A percentile compares a stretch with the other conserved stretches of the same genome.
Conservation (phyloP, 2,797 vertebrate genomes). For the Tamandua tetradactyla region DNA sequence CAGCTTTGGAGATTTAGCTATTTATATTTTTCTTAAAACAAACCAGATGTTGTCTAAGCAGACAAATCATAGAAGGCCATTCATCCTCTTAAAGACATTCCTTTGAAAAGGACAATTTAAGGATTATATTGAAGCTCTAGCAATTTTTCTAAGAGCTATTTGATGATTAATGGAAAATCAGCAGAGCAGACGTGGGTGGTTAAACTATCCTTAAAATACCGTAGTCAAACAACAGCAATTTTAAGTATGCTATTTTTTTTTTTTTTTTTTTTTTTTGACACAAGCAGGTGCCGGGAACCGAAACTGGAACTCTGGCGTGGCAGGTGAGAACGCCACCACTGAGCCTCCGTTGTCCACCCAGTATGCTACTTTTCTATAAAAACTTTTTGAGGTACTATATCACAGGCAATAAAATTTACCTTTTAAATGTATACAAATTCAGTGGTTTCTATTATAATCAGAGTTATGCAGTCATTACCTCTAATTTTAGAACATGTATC, state of each 20-base stretch:
- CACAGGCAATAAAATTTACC: neutral
- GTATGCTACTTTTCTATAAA: neutral
- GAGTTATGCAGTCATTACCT: neutral
- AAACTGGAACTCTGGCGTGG: too few species aligned
- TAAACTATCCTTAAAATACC: neutral
- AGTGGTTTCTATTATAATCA: neutral
- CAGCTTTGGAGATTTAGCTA: neutral
- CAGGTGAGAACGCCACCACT: too few species aligned
- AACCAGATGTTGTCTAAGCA: neutral
- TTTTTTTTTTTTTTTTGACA: too few species aligned
- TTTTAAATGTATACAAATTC: neutral
- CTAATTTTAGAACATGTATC: neutral
- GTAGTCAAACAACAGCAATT: neutral
- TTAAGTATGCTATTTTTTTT: too few species aligned
- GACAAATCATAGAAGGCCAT: neutral
- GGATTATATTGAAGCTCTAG: neutral
- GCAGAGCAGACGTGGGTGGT: neutral
- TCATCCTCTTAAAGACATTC: neutral
- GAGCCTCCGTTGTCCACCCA: too few species aligned
- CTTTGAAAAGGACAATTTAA: neutral
- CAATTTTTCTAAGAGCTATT: neutral
- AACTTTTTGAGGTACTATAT: neutral
- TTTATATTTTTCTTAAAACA: constrained; percentile 39
- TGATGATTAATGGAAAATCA: constrained; percentile 6
- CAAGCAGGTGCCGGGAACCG: too few species aligned